Percentiles rank a stretch among this genome's conserved stretches.
Evolutionary conservation across 1,140 invertebrate species (phyloP).

Genomic region (Stegodyphus mimosarum): DNA sequence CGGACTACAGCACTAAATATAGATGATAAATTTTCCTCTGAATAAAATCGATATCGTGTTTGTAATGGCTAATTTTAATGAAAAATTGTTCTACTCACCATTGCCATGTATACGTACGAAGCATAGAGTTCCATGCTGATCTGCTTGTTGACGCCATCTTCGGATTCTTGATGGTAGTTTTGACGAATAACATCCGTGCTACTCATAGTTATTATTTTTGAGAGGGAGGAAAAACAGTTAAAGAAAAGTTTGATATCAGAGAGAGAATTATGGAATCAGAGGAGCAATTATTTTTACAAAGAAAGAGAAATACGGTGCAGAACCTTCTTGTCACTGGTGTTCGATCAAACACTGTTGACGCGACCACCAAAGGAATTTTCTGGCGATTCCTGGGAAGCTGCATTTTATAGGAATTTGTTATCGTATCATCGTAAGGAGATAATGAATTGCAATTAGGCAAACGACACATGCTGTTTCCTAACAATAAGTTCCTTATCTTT

Average conservation of each 20-base stretch:
- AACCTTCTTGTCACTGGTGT: slow-evolving; percentile 20
- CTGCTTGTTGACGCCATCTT: slow-evolving; percentile 84
- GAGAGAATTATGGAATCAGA: background rate
- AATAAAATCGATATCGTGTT: no score
- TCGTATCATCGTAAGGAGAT: no score
- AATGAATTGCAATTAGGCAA: no score
- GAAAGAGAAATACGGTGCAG: background rate
- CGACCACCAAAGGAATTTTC: slow-evolving; percentile 34
- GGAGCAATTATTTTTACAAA: background rate
- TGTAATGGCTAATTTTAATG: no score
- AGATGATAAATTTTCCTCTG: no score
- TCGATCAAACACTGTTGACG: slow-evolving; percentile 60
- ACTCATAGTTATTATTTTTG: background rate
- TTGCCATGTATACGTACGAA: slow-evolving; percentile 83
- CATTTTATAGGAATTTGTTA: no score
- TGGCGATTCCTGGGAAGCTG: background rate
- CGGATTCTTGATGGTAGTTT: slow-evolving; percentile 81
- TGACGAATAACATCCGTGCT: slow-evolving; percentile 70
- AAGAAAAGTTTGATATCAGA: background rate
- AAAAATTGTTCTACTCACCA: slow-evolving; percentile 68
- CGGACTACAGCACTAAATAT: no score
- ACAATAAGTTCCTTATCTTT: no score
- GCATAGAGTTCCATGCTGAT: slow-evolving; percentile 90
- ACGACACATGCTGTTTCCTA: no score
- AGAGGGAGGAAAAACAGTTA: background rate